Evolutionary conservation across 2,888 invertebrate genomes (phyloP).

Genomic region (Apoda limacodes): DNA sequence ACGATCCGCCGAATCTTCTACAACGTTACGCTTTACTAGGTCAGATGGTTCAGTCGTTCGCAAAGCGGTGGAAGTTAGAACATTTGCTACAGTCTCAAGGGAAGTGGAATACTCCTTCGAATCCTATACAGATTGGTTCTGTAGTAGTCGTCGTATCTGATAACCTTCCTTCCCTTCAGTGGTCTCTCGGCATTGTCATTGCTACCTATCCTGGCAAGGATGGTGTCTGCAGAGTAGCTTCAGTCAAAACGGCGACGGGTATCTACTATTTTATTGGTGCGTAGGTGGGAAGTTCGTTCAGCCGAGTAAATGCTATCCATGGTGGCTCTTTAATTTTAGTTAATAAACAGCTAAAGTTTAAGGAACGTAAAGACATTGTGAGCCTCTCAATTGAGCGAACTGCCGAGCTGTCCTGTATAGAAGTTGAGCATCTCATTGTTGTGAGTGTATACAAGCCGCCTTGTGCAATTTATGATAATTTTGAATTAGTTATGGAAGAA

Average conservation of each 20-base stretch:
- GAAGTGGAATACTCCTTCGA: slow-evolving; percentile 6
- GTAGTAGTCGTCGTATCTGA: slow-evolving; percentile 4
- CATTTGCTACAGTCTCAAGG: slow-evolving; percentile 4
- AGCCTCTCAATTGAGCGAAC: too few relatives aligned
- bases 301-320: too few relatives aligned
- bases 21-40: slow-evolving; percentile 3
- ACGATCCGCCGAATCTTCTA: slow-evolving; percentile 1
- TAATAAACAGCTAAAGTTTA: too few relatives aligned
- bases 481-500: too few relatives aligned
- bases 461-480: too few relatives aligned
- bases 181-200: slow-evolving; percentile 2
- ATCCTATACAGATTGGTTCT: slow-evolving; percentile 2
- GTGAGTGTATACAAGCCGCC: too few relatives aligned
- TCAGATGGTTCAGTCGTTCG: slow-evolving; percentile 6
- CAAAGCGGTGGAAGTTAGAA: slow-evolving; percentile 6
- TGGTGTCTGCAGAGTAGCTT: slow-evolving; percentile 5
- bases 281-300: too few relatives aligned
- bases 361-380: too few relatives aligned
- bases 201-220: slow-evolving; percentile 3
- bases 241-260: slow-evolving; percentile 6
- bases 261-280: too few relatives aligned
- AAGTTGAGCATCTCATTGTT: too few relatives aligned
- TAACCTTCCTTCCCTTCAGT: slow-evolving; percentile 3
- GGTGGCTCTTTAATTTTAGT: too few relatives aligned
- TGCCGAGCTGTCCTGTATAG: too few relatives aligned